Base-by-base conservation (phyloP, 2,888 invertebrate genomes). In the Protodeltote pygarga region DNA sequence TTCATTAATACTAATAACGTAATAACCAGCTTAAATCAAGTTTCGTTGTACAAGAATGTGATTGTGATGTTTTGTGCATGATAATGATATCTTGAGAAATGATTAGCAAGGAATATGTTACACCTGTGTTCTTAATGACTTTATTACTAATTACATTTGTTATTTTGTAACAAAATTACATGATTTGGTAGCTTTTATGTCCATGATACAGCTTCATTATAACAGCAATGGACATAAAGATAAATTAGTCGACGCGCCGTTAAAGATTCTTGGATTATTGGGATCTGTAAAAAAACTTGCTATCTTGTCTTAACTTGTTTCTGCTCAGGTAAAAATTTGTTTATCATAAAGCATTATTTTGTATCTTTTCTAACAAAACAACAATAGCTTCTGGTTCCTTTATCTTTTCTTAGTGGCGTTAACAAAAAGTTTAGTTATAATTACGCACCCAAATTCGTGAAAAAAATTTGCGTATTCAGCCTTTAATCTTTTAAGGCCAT, bases 251-350 rank as follows among this genome's bases (percentile, higher is more conserved):
- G 20, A 13, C 23, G 5, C n/a, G n/a, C n/a, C n/a, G 17, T 38
- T 28, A 10, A 25, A 41, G 25, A 31, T 45, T 34, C 39, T 35
- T 32, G 31, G 27, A 41, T 33, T 41, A 45, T 25, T 23, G 13
- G 1, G 1, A 20, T 19, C 13, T 45, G 19, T 29, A 31, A 41
- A 45, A 50, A 29, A 66, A 45, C 4, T 14, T 27, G 23, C 21
- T 16, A 6, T 52, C 75, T 61, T 72, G 79, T 79, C 69, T 71
- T 46, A 62, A 73, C 75, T 64, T 75, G 78, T 75, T 69, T 48
- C 51, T 55, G 58, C 45, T 61, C 80, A 78, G 79, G 80, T 80
- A 78, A 73, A 71, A 73, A 66, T 59, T 34, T 59, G 54, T 51
- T 60, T 57, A 68, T 70, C 60, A 63, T 52, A 45, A 54, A 55